These are phyloP conservation scores for Drosophila pseudoobscura DNA, from an alignment of 1,140 invertebrate genomes.

Conservation along the genomic window DNA sequence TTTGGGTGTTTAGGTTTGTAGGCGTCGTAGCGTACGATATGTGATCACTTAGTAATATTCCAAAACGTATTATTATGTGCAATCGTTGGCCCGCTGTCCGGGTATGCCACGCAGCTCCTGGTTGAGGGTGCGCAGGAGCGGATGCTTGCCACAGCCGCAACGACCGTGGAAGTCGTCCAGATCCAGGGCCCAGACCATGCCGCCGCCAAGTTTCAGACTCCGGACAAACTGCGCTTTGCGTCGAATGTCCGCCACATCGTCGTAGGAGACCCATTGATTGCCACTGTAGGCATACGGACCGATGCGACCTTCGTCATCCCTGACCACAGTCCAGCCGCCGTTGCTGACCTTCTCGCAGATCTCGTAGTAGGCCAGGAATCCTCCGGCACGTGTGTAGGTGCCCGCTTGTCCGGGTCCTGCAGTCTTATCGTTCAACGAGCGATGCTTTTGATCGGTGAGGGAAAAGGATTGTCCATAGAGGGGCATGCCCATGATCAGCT, in stretches of 20 bases:
- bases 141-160: slow-evolving; percentile 87
- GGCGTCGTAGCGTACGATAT: too few relatives aligned
- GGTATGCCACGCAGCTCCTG: slow-evolving; percentile 85
- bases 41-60: too few relatives aligned
- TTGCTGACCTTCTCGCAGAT: slow-evolving; percentile 87
- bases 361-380: slow-evolving; percentile 94
- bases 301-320: slow-evolving; percentile 86
- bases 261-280: slow-evolving; percentile 93
- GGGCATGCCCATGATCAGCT: slow-evolving; percentile 92
- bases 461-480: slow-evolving; percentile 94
- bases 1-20: too few relatives aligned
- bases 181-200: slow-evolving; percentile 91
- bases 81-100: slow-evolving; percentile 82
- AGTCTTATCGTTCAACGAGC: slow-evolving; percentile 87
- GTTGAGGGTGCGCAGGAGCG: slow-evolving; percentile 85
- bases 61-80: slow-evolving; percentile 61
- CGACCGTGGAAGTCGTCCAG: slow-evolving; percentile 89
- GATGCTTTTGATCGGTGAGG: slow-evolving; percentile 86
- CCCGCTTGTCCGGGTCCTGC: slow-evolving; percentile 91
- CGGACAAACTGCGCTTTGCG: slow-evolving; percentile 86
- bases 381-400: slow-evolving; percentile 90
- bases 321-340: slow-evolving; percentile 87
- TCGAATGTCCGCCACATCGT: slow-evolving; percentile 88
- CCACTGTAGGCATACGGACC: slow-evolving; percentile 90
- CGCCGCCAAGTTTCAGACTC: slow-evolving; percentile 87